Evolutionary conservation across 2,797 vertebrate species (phyloP), one percentile per base, ranked within the genome.

Genomic region (Anguilla anguilla): DNA sequence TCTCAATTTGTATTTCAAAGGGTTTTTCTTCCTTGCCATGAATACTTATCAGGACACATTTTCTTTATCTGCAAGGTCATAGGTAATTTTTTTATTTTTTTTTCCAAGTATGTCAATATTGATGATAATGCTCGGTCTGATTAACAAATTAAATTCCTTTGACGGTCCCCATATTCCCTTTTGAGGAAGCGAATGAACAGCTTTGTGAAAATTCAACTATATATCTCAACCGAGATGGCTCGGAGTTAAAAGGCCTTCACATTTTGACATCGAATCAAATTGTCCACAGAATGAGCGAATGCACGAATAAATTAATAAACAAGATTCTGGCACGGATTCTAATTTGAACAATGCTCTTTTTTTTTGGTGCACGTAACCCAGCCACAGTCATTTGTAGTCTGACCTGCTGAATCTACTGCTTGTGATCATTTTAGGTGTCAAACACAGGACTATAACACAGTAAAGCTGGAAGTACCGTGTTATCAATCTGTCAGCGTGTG

Each of bases 181-280:
- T 2, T 1, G 49, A n/a, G 46, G n/a, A 35, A 53, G n/a, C 77
- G 51, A 86, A 69, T 85, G 19, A n/a, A 69, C 0, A 51, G 39
- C 39, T 72, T n/a, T 9, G 49, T 49, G 3, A 51, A 43, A 72
- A 15, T 31, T 31, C 0, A 49, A 31, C 61, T 51, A 31, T 25
- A 53, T 86, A 61, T 46, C 46, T 85, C 57, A 46, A 43, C 43
- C 5, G n/a, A 28, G 43, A 13, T 72, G 61, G 83, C 53, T 2
- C 19, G 31, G 43, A 55, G 43, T 4, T 72, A 31, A 17, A 55
- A 55, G 51, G 22, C 6, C 15, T 25, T 69, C 39, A 74, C 3
- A 74, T 74, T 86, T 49, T 85, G 85, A 74, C 49, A 86, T 31
- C 53, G 25, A 28, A 72, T 28, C 25, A 13, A 85, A 46, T 15